Conservation (phyloP, 2,888 invertebrate species). For the Prosopocoilus inquinatus region DNA sequence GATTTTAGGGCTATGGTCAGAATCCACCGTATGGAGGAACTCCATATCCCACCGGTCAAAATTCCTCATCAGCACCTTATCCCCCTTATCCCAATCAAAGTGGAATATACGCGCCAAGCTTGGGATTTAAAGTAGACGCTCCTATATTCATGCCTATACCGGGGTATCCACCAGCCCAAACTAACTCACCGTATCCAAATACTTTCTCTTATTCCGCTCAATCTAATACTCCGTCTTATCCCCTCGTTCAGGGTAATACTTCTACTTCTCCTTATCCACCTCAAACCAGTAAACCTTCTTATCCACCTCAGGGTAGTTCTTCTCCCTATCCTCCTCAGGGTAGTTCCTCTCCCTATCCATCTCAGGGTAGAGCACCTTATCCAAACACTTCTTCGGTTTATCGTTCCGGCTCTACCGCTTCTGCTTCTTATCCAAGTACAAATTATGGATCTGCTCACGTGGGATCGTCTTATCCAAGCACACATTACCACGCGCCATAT, state of each 20-base stretch:
- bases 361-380: slow-evolving; percentile 6
- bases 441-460: too few relatives aligned
- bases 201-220: slow-evolving; percentile 9
- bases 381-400: slow-evolving; percentile 5
- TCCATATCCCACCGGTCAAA: slow-evolving; percentile 19
- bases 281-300: slow-evolving; percentile 41
- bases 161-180: slow-evolving; percentile 15
- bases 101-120: slow-evolving; percentile 45
- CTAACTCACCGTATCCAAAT: background rate
- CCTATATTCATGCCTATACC: slow-evolving; percentile 52
- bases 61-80: slow-evolving; percentile 37
- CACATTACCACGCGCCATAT: too few relatives aligned
- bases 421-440: too few relatives aligned
- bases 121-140: slow-evolving; percentile 53
- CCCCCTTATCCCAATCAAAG: slow-evolving; percentile 36
- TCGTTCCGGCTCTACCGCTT: too few relatives aligned
- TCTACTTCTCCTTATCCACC: slow-evolving; percentile 41
- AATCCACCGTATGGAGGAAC: slow-evolving; percentile 9
- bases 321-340: slow-evolving; percentile 29
- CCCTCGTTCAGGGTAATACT: slow-evolving; percentile 33
- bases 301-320: slow-evolving; percentile 10
- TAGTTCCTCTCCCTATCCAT: slow-evolving; percentile 30
- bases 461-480: too few relatives aligned
- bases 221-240: slow-evolving; percentile 30
- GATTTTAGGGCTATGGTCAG: slow-evolving; percentile 18